phyloP scores from a whole-genome alignment of 53 echinoderm and acorn worm genomes.

The Arbacia lixula region DNA sequence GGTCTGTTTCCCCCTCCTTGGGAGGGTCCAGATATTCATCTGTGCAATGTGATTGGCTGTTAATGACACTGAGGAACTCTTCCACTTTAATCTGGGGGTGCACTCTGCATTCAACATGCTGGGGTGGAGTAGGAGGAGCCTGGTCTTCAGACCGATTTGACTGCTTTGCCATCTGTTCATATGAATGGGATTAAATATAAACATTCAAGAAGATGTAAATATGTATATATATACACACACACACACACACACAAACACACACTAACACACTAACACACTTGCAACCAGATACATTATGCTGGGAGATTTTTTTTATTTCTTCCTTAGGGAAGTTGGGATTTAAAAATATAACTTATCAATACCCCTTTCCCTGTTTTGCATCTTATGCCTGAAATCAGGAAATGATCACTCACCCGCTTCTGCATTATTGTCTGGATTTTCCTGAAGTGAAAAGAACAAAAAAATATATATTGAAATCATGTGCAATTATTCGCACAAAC shows the following conservation, averaged over 20 bases:
- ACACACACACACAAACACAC: too few species aligned
- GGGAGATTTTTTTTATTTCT: too few species aligned
- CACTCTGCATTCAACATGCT: constrained; percentile 81
- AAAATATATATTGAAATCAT: too few species aligned
- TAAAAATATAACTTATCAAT: too few species aligned
- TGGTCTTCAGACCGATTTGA: background rate
- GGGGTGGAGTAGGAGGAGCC: constrained; percentile 53
- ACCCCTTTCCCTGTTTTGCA: too few species aligned
- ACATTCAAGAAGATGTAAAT: too few species aligned
- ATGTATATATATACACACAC: too few species aligned
- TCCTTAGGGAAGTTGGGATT: too few species aligned
- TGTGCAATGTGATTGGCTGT: constrained; percentile 22
- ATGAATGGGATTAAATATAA: too few species aligned
- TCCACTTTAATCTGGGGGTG: constrained; percentile 83
- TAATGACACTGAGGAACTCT: constrained; percentile 81
- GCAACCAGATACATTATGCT: too few species aligned
- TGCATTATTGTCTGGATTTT: constrained; percentile 48
- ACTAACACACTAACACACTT: too few species aligned
- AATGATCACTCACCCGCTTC: constrained; percentile 30
- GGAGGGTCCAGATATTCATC: constrained; percentile 5
- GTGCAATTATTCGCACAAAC: too few species aligned
- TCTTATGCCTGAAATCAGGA: background rate
- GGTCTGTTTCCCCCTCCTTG: constrained; percentile 21
- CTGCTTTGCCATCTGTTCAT: constrained; percentile 25
- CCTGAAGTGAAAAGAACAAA: background rate